Conservation (phyloP, 2,797 vertebrate genomes). For the Sebastes hubbsi region DNA sequence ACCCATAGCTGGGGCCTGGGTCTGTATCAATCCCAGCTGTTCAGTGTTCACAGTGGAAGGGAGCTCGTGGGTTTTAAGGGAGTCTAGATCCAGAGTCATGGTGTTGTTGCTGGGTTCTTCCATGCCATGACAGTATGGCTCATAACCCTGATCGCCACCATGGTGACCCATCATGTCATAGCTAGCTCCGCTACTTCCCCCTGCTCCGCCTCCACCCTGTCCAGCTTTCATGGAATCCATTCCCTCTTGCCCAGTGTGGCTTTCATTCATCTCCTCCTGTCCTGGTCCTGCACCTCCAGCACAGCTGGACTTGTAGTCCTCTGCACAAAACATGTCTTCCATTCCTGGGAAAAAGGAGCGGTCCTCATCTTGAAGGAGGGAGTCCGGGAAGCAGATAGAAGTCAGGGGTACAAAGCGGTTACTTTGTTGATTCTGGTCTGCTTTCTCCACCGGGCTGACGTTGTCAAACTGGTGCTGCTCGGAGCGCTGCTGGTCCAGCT, state of each 20-base stretch:
- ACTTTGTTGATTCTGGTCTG: conserved; percentile 84
- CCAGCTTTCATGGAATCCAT: conserved; percentile 80
- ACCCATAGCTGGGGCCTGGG: conserved; percentile 77
- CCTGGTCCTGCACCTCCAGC: conserved; percentile 83
- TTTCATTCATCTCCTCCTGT: conserved; percentile 81
- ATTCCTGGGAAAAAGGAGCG: conserved; percentile 95
- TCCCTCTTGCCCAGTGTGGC: conserved; percentile 80
- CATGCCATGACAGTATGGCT: conserved; percentile 83
- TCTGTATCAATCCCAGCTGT: conserved; percentile 92
- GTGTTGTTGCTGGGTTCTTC: conserved; percentile 81
- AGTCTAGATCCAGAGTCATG: conserved; percentile 90
- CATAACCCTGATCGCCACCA: conserved; percentile 82
- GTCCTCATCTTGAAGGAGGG: conserved; percentile 93
- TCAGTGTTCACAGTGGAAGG: conserved; percentile 94
- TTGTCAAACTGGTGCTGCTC: conserved; percentile 90
- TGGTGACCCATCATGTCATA: conserved; percentile 88
- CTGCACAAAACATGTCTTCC: conserved; percentile 96
- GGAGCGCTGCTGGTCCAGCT: conserved; percentile 83
- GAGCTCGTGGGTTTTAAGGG: conserved; percentile 89
- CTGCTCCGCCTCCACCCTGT: conserved; percentile 68
- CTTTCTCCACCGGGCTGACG: conserved; percentile 79
- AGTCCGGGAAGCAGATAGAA: conserved; percentile 96
- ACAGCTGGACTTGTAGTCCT: conserved; percentile 89
- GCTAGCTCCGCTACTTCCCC: conserved; percentile 68
- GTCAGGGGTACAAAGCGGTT: conserved; percentile 92